These are phyloP conservation scores for Staurois parvus DNA, from an alignment of 2,797 vertebrate species.

Conservation along the genomic window DNA sequence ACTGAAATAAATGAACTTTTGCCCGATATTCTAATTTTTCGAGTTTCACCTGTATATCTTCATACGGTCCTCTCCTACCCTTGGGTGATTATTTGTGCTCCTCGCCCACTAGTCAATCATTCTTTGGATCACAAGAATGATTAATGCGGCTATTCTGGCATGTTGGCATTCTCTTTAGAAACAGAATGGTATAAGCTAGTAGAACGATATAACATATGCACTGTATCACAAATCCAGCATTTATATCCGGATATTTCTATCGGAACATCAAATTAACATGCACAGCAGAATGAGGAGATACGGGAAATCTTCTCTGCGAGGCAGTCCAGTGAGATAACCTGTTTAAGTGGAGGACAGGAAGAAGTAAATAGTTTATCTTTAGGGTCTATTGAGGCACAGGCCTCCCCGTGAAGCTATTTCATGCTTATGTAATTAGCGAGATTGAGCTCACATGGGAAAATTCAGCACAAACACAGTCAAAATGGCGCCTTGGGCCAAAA, in stretches of 20 bases:
- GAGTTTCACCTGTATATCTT: too few relatives aligned
- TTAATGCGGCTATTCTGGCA: neutral
- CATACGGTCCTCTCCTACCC: too few relatives aligned
- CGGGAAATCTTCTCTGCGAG: neutral
- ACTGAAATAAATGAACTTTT: too few relatives aligned
- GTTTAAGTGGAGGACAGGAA: neutral
- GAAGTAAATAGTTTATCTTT: slow-evolving; percentile 23
- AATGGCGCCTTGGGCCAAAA: slow-evolving; percentile 57
- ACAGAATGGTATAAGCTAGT: neutral
- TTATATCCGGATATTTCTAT: neutral
- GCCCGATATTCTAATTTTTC: too few relatives aligned
- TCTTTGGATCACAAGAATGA: neutral
- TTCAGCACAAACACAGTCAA: slow-evolving; percentile 50
- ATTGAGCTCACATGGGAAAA: slow-evolving; percentile 45
- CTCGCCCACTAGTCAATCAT: neutral
- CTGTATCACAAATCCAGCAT: neutral
- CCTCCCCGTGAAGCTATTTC: slow-evolving; percentile 10
- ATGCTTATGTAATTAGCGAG: slow-evolving; percentile 47
- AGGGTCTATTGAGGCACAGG: neutral
- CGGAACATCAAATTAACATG: neutral
- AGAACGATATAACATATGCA: neutral
- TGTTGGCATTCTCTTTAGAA: neutral
- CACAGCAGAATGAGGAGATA: neutral
- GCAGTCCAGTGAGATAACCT: neutral
- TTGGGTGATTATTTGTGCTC: too few relatives aligned